These are phyloP conservation scores for Phalanger gymnotis DNA, from an alignment of 2,797 vertebrate species.

Conservation along the genomic window DNA sequence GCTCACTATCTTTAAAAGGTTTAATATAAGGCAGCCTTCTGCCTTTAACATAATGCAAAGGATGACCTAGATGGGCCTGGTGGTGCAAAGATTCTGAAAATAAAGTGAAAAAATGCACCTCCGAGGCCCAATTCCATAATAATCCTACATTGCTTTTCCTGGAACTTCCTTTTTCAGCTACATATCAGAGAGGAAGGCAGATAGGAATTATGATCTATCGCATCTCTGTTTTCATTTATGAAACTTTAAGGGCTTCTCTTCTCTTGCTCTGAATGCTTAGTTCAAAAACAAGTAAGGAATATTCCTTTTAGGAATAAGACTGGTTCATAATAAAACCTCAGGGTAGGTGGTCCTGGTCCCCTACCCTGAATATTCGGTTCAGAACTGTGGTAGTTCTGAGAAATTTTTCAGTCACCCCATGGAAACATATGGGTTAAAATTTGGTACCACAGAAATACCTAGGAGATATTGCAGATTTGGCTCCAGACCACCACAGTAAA, in stretches of 20 bases:
- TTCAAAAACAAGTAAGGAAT: background rate
- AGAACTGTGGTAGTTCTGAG: slow-evolving; percentile 16
- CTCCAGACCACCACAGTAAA: background rate
- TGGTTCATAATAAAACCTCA: background rate
- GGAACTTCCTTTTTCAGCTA: too few relatives aligned
- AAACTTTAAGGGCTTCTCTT: background rate
- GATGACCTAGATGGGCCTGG: background rate
- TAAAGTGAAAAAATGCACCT: background rate
- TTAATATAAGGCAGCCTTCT: background rate
- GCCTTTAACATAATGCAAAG: too few relatives aligned
- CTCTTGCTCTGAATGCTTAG: background rate
- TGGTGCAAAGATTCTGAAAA: background rate
- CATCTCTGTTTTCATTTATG: too few relatives aligned
- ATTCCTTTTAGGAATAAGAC: background rate
- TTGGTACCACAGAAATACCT: background rate
- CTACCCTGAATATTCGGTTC: slow-evolving; percentile 19
- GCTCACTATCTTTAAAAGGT: background rate
- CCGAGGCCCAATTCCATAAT: background rate
- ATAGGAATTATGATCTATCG: too few relatives aligned
- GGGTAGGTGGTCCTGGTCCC: background rate
- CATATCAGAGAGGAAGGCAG: too few relatives aligned
- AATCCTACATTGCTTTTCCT: too few relatives aligned
- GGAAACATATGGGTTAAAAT: background rate
- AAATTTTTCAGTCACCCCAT: background rate
- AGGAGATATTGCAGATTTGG: background rate